A percentile compares a stretch with the other conserved stretches of the same genome.
phyloP scores from a whole-genome alignment of 2,113 vertebrate species.

The Xiphophorus maculatus region DNA sequence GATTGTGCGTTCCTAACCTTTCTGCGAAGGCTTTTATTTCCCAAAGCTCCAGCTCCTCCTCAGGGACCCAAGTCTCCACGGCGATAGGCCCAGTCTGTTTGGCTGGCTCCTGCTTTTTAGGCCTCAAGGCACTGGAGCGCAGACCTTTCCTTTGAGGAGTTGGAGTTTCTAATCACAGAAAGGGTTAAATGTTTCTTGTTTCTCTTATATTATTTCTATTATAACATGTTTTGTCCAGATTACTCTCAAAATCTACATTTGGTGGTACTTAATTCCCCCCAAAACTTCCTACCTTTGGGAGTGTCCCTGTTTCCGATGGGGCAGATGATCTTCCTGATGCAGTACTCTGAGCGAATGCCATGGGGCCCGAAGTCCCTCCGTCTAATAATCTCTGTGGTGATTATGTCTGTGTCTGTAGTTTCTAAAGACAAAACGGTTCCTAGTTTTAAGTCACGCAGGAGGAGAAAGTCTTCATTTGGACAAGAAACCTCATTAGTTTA shows the following conservation, averaged over 20 bases:
- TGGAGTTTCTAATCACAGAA: slow-evolving; percentile 85
- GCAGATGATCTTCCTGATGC: slow-evolving; percentile 97
- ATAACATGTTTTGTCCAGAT: not conserved
- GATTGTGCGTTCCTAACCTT: slow-evolving; percentile 76
- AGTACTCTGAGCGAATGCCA: slow-evolving; percentile 97
- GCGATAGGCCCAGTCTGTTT: slow-evolving; percentile 94
- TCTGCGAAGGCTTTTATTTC: slow-evolving; percentile 98
- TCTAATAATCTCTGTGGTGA: slow-evolving; percentile 97
- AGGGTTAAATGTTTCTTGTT: not conserved
- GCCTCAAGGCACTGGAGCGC: slow-evolving; percentile 92
- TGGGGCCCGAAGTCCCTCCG: slow-evolving; percentile 93
- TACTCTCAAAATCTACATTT: not conserved
- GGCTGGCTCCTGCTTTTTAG: slow-evolving; percentile 94
- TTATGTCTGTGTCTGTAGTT: slow-evolving; percentile 96
- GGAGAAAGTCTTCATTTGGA: not conserved
- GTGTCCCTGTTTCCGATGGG: slow-evolving; percentile 94
- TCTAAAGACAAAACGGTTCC: slow-evolving; percentile 76
- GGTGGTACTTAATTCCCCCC: no score
- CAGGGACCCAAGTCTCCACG: slow-evolving; percentile 95
- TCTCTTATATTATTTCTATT: not conserved
- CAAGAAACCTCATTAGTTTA: not conserved
- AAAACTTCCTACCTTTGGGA: slow-evolving; percentile 87
- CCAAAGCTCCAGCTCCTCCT: slow-evolving; percentile 98
- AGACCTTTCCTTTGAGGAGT: slow-evolving; percentile 87
- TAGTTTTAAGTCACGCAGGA: not conserved